phyloP scores from a whole-genome alignment of 1,140 invertebrate genomes.

The Euura saliciscinereae region DNA sequence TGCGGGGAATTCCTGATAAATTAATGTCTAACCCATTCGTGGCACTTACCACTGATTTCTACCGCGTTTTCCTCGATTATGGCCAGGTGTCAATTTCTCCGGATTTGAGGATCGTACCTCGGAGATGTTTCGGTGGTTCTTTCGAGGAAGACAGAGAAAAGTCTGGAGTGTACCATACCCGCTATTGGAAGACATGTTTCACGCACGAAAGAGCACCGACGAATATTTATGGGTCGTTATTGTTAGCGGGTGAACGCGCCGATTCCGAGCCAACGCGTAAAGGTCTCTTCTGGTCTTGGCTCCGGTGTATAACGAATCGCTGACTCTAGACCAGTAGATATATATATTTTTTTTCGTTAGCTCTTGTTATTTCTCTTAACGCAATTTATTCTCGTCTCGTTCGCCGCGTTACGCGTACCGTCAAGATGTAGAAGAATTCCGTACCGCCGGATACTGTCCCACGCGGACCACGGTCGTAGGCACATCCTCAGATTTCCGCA shows the following conservation, averaged over 20 bases:
- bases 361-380: too few relatives aligned
- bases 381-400: neutral
- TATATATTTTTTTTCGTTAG: neutral
- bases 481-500: conserved; percentile 29
- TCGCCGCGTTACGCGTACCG: too few relatives aligned
- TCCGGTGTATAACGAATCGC: neutral
- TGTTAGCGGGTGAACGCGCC: neutral
- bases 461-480: too few relatives aligned
- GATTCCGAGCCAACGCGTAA: neutral
- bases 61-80: too few relatives aligned
- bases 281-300: neutral
- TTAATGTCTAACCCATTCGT: conserved; percentile 27
- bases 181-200: conserved; percentile 1
- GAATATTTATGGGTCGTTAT: conserved; percentile 7
- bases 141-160: too few relatives aligned
- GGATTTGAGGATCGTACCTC: too few relatives aligned
- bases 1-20: conserved; percentile 33
- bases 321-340: neutral
- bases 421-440: too few relatives aligned
- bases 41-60: neutral
- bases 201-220: conserved; percentile 2
- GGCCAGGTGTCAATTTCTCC: too few relatives aligned
- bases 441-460: too few relatives aligned
- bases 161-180: neutral
- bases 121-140: too few relatives aligned